phyloP scores from a whole-genome alignment of 2,113 vertebrate genomes.

The Chinchilla lanigera region DNA sequence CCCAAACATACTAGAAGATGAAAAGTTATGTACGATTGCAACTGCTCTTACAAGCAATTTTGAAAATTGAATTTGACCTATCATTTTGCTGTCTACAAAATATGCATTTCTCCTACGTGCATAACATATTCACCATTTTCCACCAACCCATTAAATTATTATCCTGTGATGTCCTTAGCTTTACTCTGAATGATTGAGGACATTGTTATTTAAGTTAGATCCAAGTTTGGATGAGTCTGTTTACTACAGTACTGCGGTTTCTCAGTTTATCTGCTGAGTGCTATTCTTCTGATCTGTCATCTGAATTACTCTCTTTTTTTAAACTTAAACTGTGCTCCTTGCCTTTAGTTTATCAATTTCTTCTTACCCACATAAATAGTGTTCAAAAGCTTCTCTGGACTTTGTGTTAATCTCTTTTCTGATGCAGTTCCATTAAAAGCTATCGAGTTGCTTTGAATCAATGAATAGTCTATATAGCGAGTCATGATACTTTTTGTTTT shows the following conservation, averaged over 20 bases:
- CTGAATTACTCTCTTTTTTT: not conserved
- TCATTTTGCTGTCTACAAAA: not conserved
- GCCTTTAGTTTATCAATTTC: not conserved
- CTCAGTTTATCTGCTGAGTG: not conserved
- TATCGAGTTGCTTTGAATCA: not conserved
- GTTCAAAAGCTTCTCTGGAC: not conserved
- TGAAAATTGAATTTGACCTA: not conserved
- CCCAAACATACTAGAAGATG: not conserved
- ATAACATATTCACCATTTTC: not conserved
- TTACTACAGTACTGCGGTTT: not conserved
- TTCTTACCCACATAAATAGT: not conserved
- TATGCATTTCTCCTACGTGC: not conserved
- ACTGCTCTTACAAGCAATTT: not conserved
- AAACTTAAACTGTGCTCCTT: not conserved
- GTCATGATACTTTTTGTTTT: not conserved
- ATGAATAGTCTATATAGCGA: not conserved
- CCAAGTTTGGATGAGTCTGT: not conserved
- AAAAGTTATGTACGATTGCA: not conserved
- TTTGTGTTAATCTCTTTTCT: not conserved
- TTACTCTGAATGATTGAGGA: not conserved
- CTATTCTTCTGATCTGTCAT: not conserved
- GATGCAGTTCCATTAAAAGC: not conserved
- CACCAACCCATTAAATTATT: not conserved
- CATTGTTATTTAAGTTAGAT: not conserved
- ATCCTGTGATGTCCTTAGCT: not conserved